phyloP scores from a whole-genome alignment of 2,797 vertebrate genomes.

The Crossoptilon crossoptilon region DNA sequence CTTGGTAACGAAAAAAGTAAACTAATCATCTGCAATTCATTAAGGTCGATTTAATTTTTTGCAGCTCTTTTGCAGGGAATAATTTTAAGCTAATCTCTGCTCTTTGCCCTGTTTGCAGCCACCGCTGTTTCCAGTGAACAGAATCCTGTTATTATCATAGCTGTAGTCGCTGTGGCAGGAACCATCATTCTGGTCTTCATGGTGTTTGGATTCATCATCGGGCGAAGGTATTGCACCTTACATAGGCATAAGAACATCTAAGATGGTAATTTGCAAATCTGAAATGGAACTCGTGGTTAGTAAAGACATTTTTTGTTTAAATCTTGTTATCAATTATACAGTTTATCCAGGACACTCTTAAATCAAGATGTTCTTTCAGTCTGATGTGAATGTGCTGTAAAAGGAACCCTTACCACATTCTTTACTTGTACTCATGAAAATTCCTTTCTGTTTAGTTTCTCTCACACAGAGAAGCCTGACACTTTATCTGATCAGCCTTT shows the following conservation, averaged over 20 bases:
- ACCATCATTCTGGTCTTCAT: conserved; percentile 99
- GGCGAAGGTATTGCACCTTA: conserved; percentile 90
- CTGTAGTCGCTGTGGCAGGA: conserved; percentile 97
- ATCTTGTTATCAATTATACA: not conserved
- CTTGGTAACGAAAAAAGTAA: conserved; percentile 3
- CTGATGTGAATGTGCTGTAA: conserved; percentile 22
- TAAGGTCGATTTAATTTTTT: not conserved
- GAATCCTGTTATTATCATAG: conserved; percentile 99
- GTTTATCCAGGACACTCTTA: not conserved
- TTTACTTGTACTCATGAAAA: conserved; percentile 44
- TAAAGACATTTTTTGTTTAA: conserved; percentile 12
- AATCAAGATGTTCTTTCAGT: conserved; percentile 40
- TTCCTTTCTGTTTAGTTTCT: conserved; percentile 52
- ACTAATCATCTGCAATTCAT: not conserved
- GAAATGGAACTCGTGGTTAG: not conserved
- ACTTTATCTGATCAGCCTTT: conserved; percentile 65
- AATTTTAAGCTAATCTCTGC: conserved; percentile 16
- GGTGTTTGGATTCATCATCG: conserved; percentile 99
- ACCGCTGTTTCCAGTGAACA: conserved; percentile 97
- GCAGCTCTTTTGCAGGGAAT: not conserved
- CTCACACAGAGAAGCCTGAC: conserved; percentile 46
- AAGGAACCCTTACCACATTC: conserved; percentile 28
- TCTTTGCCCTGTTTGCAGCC: conserved; percentile 80
- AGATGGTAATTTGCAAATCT: not conserved
- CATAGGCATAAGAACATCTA: conserved; percentile 48